phyloP scores from a whole-genome alignment of 2,888 invertebrate genomes.

The Ephialtes manifestator region DNA sequence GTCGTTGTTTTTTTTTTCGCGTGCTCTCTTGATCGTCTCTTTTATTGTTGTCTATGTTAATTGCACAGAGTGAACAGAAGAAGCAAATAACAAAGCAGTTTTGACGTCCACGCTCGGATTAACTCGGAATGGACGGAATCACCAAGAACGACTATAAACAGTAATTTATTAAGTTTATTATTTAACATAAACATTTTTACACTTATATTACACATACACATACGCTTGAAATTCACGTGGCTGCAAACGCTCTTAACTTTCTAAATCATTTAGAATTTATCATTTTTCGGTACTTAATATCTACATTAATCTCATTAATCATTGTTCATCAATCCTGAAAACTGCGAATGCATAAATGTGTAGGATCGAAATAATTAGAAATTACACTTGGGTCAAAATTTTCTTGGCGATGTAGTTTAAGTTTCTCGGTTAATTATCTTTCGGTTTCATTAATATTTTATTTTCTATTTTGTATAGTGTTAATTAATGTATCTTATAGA shows the following conservation, averaged over 20 bases:
- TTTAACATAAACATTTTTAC: not conserved
- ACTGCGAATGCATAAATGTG: too few species aligned
- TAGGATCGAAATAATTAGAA: too few species aligned
- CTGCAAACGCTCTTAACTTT: too few species aligned
- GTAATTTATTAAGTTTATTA: constrained; percentile 54
- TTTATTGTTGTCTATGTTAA: not conserved
- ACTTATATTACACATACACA: too few species aligned
- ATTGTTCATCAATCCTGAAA: too few species aligned
- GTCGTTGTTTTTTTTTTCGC: not conserved
- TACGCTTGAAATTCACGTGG: too few species aligned
- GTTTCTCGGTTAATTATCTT: not conserved
- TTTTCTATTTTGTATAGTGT: too few species aligned
- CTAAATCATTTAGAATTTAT: too few species aligned
- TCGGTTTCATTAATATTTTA: not conserved
- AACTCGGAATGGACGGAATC: constrained; percentile 49
- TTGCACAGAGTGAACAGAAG: not conserved
- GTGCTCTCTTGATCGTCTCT: not conserved
- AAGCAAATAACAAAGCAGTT: constrained; percentile 31
- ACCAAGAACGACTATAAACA: constrained; percentile 49
- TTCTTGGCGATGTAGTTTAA: not conserved
- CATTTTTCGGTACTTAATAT: too few species aligned
- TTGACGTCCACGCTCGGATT: not conserved
- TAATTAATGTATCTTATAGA: too few species aligned
- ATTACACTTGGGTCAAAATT: not conserved
- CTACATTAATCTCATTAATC: too few species aligned